Evolutionary conservation across 2,797 vertebrate species (phyloP).

Genomic region (Syngnathus rostellatus): DNA sequence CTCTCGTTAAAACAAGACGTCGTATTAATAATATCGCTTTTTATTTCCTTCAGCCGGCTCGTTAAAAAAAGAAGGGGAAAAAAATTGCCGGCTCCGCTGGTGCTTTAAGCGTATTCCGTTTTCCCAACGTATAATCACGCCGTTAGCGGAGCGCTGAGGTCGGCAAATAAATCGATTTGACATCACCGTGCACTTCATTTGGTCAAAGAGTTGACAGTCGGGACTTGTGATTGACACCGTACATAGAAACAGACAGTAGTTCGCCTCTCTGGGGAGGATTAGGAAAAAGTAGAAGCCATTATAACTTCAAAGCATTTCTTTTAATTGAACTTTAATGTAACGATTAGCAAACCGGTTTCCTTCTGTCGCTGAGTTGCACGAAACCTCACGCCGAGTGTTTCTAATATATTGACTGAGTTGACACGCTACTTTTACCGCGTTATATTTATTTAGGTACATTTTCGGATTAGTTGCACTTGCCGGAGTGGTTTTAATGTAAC

Average conservation of each 20-base stretch:
- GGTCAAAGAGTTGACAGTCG: neutral
- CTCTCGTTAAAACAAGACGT: constrained; percentile 69
- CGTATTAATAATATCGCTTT: constrained; percentile 46
- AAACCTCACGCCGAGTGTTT: neutral
- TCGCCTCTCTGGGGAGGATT: neutral
- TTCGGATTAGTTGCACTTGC: neutral
- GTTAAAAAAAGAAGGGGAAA: neutral
- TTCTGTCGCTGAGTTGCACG: neutral
- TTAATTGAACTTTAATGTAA: neutral
- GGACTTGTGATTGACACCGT: neutral
- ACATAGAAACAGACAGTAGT: neutral
- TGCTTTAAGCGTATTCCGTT: neutral
- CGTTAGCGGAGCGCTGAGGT: neutral
- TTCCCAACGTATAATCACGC: constrained; percentile 2
- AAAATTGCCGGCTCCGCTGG: constrained; percentile 27
- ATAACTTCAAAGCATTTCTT: neutral
- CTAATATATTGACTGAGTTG: neutral
- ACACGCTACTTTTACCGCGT: neutral
- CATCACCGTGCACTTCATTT: neutral
- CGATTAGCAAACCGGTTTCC: neutral
- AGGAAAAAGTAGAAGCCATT: neutral
- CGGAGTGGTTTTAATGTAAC: neutral
- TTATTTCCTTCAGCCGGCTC: constrained; percentile 4
- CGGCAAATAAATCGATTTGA: neutral
- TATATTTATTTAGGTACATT: neutral